Base-by-base conservation (phyloP, 53 echinoderm and acorn worm genomes). In the Mesocentrotus franciscanus region DNA sequence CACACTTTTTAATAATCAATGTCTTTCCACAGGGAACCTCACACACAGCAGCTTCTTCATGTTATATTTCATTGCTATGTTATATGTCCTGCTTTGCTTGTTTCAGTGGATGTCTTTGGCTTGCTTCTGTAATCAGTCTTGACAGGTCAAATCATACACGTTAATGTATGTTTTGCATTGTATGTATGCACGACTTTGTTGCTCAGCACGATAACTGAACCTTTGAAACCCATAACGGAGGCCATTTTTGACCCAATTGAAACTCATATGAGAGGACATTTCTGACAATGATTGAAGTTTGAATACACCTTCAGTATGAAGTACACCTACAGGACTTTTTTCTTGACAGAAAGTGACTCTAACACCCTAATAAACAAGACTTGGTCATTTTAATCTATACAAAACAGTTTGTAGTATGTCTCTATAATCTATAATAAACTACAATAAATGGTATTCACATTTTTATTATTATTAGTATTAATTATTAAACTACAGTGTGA, bases 11-110 rank as follows among this genome's bases (percentile, higher is more conserved):
- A 42, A 81, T 81, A 42, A 81, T 81, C 33, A 33, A 81, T 81
- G 81, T 81, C 29, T 81, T 81, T 81, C 42, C 81, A 81, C 81
- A 81, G 81, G 74, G 81, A 81, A 9, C 42, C 81, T 39, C 12
- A 20, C 42, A 39, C 42, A 39, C 15, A 42, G 64, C 36, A 36
- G 81, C 81, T 81, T 16, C 42, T 39, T 81, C 81, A 81, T 81
- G 42, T 81, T 20, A 39, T 42, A 81, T 42, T 17, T 42, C 42
- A 42, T 13, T 81, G 36, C 81, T 42, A 18, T 33, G 76, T 81
- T 81, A 36, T 42, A 17, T 81, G 36, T 81, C 9, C 20, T 81
- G 81, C 17, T 81, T 81, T 42, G 42, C 81, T 81, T 42, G 36
- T 81, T 42, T 18, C 42, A 7, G 42, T 81, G 81, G 12, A 81